Conservation (phyloP, 1,140 invertebrate species). For the Portunus trituberculatus region DNA sequence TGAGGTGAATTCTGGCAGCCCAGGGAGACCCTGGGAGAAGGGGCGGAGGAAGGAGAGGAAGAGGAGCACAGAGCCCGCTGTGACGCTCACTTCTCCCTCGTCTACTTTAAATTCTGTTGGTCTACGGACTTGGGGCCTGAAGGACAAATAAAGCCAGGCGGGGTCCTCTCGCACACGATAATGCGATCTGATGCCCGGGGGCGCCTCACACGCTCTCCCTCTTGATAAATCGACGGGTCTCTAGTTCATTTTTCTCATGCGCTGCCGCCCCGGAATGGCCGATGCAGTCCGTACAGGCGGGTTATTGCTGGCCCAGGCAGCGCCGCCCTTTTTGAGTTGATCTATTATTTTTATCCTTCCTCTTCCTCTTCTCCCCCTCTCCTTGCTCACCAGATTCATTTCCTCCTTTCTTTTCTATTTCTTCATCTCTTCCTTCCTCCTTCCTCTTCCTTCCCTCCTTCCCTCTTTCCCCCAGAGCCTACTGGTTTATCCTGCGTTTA, state of each 20-base stretch:
- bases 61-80: not conserved
- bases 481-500: not conserved
- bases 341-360: not conserved
- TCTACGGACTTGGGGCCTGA: not conserved
- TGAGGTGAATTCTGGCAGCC: not conserved
- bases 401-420: not conserved
- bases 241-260: constrained; percentile 51
- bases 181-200: constrained; percentile 39
- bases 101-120: constrained; percentile 46
- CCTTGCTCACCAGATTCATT: not conserved
- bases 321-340: not conserved
- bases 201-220: not conserved
- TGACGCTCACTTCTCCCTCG: not conserved
- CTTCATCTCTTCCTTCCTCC: constrained; percentile 24
- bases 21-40: not conserved
- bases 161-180: constrained; percentile 45
- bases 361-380: constrained; percentile 17
- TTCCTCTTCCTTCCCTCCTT: not conserved
- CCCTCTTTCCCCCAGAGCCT: not conserved
- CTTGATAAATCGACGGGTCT: constrained; percentile 60
- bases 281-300: not conserved
- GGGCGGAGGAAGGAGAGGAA: not conserved
- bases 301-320: not conserved
- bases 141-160: constrained; percentile 45
- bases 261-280: not conserved